phyloP scores from a whole-genome alignment of 2,113 vertebrate genomes.

The Tursiops truncatus region DNA sequence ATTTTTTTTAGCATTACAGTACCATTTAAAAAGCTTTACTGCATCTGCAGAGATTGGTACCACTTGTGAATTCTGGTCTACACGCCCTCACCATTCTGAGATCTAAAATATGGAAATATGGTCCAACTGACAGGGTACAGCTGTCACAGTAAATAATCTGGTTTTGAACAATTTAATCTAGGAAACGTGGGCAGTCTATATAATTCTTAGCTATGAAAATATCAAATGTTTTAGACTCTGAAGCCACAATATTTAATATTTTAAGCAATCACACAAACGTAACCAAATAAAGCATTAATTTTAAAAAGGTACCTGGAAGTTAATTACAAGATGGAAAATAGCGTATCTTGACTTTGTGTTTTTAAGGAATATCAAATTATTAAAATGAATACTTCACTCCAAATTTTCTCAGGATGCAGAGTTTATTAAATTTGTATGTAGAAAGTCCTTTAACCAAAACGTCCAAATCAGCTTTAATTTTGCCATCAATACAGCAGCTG shows the following conservation, averaged over 20 bases:
- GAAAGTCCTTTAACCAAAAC: constrained; percentile 45
- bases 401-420: constrained; percentile 29
- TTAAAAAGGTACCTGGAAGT: background rate
- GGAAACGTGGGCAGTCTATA: background rate
- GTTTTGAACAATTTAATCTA: background rate
- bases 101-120: background rate
- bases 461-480: constrained; percentile 64
- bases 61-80: background rate
- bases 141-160: background rate
- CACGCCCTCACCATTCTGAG: accelerated
- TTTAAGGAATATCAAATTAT: constrained; percentile 44
- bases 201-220: background rate
- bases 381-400: background rate
- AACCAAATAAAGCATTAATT: background rate
- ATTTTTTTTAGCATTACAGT: background rate
- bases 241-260: background rate
- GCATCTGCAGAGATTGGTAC: background rate
- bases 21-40: background rate
- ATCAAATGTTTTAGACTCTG: background rate
- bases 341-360: background rate
- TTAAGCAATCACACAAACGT: background rate
- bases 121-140: background rate
- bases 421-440: constrained; percentile 55
- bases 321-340: background rate
- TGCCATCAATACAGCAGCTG: background rate